These are phyloP conservation scores for Lepus townsendii DNA, from an alignment of 2,797 vertebrate genomes.

Conservation along the genomic window DNA sequence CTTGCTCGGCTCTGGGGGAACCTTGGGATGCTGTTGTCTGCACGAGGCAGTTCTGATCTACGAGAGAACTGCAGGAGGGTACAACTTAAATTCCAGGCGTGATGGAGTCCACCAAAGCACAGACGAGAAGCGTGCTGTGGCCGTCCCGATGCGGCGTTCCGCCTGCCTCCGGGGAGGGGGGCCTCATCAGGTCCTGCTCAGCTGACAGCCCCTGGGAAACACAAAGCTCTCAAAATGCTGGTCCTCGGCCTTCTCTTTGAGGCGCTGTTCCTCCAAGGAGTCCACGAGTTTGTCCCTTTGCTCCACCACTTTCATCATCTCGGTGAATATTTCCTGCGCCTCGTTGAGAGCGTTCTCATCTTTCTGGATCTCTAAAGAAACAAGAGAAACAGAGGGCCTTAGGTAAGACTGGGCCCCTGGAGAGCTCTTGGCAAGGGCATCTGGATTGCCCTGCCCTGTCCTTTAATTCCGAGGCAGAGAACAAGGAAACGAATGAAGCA, in stretches of 20 bases:
- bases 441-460: constrained; percentile 1
- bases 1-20: constrained; percentile 36
- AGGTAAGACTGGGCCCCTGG: background rate
- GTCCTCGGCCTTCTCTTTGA: constrained; percentile 93
- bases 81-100: background rate
- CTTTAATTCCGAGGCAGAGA: constrained; percentile 45
- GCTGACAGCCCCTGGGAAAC: constrained; percentile 81
- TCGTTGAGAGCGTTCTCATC: constrained; percentile 89
- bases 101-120: background rate
- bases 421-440: background rate
- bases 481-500: constrained; percentile 64
- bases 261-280: constrained; percentile 93
- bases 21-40: background rate
- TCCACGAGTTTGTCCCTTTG: constrained; percentile 92
- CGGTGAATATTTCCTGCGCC: constrained; percentile 89
- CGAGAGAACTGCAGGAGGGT: background rate
- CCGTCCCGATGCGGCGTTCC: background rate
- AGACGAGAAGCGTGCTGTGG: too few relatives aligned
- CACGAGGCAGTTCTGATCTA: constrained; percentile 57
- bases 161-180: background rate
- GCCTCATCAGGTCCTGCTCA: constrained; percentile 79
- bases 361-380: constrained; percentile 87
- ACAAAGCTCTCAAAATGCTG: constrained; percentile 90
- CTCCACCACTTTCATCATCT: constrained; percentile 95
- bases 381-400: background rate